These are phyloP conservation scores for Protomyctophum bolini DNA, from an alignment of 2,113 vertebrate genomes.

Conservation along the genomic window DNA sequence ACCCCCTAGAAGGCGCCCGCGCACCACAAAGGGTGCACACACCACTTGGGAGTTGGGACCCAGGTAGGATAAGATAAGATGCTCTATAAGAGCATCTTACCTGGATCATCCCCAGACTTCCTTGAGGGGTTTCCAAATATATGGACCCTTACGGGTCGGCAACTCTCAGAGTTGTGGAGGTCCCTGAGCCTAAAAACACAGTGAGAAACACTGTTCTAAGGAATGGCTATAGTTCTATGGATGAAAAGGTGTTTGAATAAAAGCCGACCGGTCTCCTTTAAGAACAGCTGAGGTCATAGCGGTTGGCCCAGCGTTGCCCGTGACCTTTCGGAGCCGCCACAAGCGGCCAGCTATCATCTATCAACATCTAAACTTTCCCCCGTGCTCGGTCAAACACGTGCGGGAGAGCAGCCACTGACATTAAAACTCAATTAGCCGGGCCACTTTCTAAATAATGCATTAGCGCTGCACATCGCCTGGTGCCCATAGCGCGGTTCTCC, in stretches of 20 bases:
- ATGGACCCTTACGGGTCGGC: too few relatives aligned
- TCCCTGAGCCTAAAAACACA: too few relatives aligned
- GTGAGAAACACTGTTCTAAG: not conserved
- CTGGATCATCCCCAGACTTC: too few relatives aligned
- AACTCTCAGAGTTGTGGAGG: too few relatives aligned
- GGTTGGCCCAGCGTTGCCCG: conserved; percentile 46
- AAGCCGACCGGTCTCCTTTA: conserved; percentile 28
- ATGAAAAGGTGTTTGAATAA: not conserved
- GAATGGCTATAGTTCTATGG: not conserved
- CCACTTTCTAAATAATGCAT: conserved; percentile 81
- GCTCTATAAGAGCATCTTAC: too few relatives aligned
- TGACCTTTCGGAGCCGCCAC: conserved; percentile 76
- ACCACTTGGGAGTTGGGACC: too few relatives aligned
- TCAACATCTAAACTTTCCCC: conserved; percentile 77
- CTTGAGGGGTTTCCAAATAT: too few relatives aligned
- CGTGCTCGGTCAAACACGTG: conserved; percentile 63
- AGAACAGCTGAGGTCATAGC: conserved; percentile 41
- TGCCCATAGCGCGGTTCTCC: conserved; percentile 58
- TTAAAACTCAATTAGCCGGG: conserved; percentile 81
- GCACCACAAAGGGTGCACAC: too few relatives aligned
- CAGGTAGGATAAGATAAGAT: too few relatives aligned
- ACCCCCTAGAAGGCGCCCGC: too few relatives aligned
- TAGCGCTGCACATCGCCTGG: conserved; percentile 65
- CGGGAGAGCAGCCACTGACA: conserved; percentile 76
- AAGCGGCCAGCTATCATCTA: conserved; percentile 70